Evolutionary conservation across 2,113 vertebrate genomes (phyloP).

Genomic region (Leucosticte australis): DNA sequence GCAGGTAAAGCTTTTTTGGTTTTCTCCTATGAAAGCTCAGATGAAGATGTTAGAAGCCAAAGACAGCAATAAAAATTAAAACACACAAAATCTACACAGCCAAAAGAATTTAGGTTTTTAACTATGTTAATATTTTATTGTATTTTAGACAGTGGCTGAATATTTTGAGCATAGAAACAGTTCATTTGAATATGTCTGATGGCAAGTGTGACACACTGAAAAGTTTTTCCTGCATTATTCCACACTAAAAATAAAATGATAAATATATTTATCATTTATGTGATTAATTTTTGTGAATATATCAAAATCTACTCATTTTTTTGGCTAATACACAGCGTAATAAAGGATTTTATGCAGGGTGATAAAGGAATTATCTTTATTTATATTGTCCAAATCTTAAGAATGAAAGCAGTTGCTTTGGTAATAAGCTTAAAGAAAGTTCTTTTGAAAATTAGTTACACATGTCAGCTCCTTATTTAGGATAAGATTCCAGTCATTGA

Average conservation of each 20-base stretch:
- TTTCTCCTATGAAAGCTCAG: not conserved
- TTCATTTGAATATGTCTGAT: not conserved
- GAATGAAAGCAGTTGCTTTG: conserved; percentile 8
- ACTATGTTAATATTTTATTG: not conserved
- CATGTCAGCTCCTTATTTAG: not conserved
- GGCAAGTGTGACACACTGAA: not conserved
- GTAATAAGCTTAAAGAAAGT: conserved; percentile 15
- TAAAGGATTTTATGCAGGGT: not conserved
- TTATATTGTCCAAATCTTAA: not conserved
- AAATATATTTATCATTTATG: not conserved
- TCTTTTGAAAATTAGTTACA: conserved; percentile 41
- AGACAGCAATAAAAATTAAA: not conserved
- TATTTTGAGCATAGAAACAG: not conserved
- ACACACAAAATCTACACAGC: not conserved
- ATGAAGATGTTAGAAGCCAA: not conserved
- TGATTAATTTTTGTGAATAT: not conserved
- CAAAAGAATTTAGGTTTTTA: not conserved
- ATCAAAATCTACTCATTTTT: not conserved
- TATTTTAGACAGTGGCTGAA: not conserved
- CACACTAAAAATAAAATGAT: not conserved
- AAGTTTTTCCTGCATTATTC: not conserved
- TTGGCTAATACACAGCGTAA: accelerated
- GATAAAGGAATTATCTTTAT: not conserved
- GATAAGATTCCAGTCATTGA: conserved; percentile 8
- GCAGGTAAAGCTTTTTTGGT: not conserved